Evolutionary conservation across 2,888 invertebrate genomes (phyloP).

Genomic region (Beris chalybata): DNA sequence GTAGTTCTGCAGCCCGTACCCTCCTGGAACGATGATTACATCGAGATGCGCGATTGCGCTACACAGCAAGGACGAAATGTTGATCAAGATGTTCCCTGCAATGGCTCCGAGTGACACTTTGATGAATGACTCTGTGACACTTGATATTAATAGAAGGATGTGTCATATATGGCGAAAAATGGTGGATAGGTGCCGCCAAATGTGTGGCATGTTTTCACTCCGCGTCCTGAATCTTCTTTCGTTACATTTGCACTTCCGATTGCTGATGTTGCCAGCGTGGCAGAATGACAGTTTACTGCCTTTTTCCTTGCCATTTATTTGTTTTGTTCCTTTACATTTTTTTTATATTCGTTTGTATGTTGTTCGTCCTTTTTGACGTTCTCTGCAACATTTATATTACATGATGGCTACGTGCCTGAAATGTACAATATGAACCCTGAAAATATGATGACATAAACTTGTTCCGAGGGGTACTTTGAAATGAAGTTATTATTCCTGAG

Average conservation of each 20-base stretch:
- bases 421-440: slow-evolving; percentile 28
- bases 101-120: slow-evolving; percentile 18
- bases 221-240: not conserved
- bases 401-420: slow-evolving; percentile 31
- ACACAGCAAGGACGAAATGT: slow-evolving; percentile 1
- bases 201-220: not conserved
- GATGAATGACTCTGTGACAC: slow-evolving; percentile 27
- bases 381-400: slow-evolving; percentile 32
- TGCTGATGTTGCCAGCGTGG: too few species aligned
- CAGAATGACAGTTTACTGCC: too few species aligned
- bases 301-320: too few species aligned
- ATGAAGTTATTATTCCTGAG: slow-evolving; percentile 27
- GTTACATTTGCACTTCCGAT: not conserved
- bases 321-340: too few species aligned
- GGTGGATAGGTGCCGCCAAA: too few species aligned
- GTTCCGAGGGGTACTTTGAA: slow-evolving; percentile 18
- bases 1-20: too few species aligned
- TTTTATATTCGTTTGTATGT: not conserved
- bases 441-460: slow-evolving; percentile 32
- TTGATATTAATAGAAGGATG: slow-evolving; percentile 15
- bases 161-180: not conserved
- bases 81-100: slow-evolving; percentile 16
- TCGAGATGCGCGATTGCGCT: not conserved
- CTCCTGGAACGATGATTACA: slow-evolving; percentile 4
- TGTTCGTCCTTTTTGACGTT: slow-evolving; percentile 7